Conservation (phyloP, 1,140 invertebrate species). For the Drosophila rufa region DNA sequence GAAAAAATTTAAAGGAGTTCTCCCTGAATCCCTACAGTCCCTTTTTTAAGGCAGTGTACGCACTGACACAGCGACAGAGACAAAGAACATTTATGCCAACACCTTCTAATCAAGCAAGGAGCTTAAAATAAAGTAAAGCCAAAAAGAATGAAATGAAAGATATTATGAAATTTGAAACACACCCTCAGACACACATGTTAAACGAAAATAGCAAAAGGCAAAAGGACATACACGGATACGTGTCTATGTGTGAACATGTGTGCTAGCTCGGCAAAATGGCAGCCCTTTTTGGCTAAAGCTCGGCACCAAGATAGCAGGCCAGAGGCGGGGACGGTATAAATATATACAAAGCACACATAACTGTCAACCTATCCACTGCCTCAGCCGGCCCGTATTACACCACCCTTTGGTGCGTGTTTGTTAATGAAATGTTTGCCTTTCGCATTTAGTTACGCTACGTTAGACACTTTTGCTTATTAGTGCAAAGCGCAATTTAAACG, state of each 20-base stretch:
- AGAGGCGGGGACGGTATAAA: conserved; percentile 37
- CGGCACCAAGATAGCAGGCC: conserved; percentile 17
- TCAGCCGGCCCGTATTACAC: neutral
- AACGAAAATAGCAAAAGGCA: conserved; percentile 55
- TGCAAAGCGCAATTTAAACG: conserved; percentile 79
- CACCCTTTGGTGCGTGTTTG: conserved; percentile 67
- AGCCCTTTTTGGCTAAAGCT: conserved; percentile 53
- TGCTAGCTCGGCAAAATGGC: conserved; percentile 43
- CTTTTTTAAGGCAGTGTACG: neutral
- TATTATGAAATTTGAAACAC: conserved; percentile 80
- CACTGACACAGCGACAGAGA: conserved; percentile 15
- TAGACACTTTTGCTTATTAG: conserved; percentile 83
- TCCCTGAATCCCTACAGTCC: too few species aligned
- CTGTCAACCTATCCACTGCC: conserved; percentile 54
- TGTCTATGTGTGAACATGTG: conserved; percentile 33
- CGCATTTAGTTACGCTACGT: conserved; percentile 81
- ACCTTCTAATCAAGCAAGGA: conserved; percentile 83
- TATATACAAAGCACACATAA: conserved; percentile 78
- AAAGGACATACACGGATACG: conserved; percentile 29
- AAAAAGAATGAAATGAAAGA: conserved; percentile 82
- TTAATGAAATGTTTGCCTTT: conserved; percentile 83
- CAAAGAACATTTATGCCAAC: conserved; percentile 77
- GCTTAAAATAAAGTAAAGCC: conserved; percentile 82
- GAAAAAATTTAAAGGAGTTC: too few species aligned
- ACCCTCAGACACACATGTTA: conserved; percentile 28